Evolutionary conservation across 2,797 vertebrate species (phyloP).

Genomic region (Eupleurogrammus muticus): DNA sequence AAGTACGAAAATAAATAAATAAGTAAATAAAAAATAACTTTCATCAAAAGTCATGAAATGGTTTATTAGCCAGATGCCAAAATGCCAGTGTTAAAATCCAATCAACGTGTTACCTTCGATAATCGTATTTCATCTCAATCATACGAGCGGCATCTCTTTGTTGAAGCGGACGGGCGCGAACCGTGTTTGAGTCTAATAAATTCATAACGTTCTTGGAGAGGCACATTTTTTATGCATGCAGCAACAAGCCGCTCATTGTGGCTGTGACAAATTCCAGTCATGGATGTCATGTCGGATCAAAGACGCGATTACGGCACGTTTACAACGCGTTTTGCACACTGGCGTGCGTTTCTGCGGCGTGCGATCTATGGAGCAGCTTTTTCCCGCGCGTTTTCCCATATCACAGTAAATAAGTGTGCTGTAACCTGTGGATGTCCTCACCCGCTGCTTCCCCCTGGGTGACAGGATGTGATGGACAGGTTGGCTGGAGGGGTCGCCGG

Average conservation of each 20-base stretch:
- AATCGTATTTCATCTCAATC: conserved; percentile 56
- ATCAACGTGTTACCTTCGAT: conserved; percentile 34
- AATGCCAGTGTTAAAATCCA: conserved; percentile 14
- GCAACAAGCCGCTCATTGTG: conserved; percentile 59
- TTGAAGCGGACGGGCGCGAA: conserved; percentile 52
- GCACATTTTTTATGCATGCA: conserved; percentile 23
- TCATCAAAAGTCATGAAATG: conserved; percentile 1
- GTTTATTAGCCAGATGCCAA: neutral
- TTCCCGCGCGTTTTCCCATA: conserved; percentile 1
- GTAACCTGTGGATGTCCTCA: conserved; percentile 34
- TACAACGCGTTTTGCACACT: conserved; percentile 7
- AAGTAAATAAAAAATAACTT: conserved; percentile 1
- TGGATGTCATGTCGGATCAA: conserved; percentile 58
- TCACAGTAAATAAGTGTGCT: conserved; percentile 17
- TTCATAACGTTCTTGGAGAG: conserved; percentile 48
- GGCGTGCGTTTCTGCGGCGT: neutral
- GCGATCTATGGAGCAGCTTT: neutral
- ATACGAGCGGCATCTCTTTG: conserved; percentile 32
- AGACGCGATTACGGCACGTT: conserved; percentile 27
- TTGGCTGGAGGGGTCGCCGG: conserved; percentile 1
- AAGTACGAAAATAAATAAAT: neutral
- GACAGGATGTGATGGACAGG: conserved; percentile 43
- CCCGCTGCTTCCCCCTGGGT: conserved; percentile 21
- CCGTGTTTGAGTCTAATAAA: conserved; percentile 64
- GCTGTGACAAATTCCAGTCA: conserved; percentile 57